Conservation (phyloP, 53 echinoderm and acorn worm genomes). For the Echinometra lucunter region DNA sequence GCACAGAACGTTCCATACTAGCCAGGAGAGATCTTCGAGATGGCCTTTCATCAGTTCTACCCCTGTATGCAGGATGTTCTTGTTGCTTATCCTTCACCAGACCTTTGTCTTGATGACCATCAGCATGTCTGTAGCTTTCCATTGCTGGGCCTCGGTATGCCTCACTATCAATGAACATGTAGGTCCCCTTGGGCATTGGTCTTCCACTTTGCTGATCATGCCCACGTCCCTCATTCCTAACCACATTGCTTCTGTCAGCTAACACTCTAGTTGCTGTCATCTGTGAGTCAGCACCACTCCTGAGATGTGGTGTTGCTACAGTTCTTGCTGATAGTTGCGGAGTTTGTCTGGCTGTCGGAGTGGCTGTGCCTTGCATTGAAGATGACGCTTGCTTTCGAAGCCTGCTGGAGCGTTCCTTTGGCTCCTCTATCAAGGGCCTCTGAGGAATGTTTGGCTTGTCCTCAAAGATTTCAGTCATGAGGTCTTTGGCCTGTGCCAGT, state of each 20-base stretch:
- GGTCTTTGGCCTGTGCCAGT: slow-evolving; percentile 77
- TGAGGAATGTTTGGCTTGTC: slow-evolving; percentile 73
- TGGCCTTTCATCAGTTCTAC: background rate
- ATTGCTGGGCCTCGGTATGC: slow-evolving; percentile 44
- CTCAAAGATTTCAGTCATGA: slow-evolving; percentile 85
- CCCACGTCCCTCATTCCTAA: background rate
- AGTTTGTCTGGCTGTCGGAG: background rate
- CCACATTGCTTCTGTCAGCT: slow-evolving; percentile 8
- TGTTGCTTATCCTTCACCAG: background rate
- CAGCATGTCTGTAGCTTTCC: background rate
- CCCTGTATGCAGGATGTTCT: slow-evolving; percentile 15
- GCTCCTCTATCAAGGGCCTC: slow-evolving; percentile 2
- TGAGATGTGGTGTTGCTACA: slow-evolving; percentile 36
- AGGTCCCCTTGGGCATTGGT: slow-evolving; percentile 70
- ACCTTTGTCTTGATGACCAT: background rate
- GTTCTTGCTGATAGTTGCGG: background rate
- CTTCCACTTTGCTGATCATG: slow-evolving; percentile 14
- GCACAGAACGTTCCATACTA: slow-evolving; percentile 59
- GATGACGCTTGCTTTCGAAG: slow-evolving; percentile 2
- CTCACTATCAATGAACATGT: slow-evolving; percentile 82
- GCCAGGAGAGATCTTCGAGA: background rate
- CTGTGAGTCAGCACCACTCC: slow-evolving; percentile 6
- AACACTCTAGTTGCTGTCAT: slow-evolving; percentile 38
- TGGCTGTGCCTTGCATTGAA: background rate
- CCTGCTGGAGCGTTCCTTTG: background rate